Evolutionary conservation across 2,888 invertebrate genomes (phyloP).

Genomic region (Quadroppia sp.): DNA sequence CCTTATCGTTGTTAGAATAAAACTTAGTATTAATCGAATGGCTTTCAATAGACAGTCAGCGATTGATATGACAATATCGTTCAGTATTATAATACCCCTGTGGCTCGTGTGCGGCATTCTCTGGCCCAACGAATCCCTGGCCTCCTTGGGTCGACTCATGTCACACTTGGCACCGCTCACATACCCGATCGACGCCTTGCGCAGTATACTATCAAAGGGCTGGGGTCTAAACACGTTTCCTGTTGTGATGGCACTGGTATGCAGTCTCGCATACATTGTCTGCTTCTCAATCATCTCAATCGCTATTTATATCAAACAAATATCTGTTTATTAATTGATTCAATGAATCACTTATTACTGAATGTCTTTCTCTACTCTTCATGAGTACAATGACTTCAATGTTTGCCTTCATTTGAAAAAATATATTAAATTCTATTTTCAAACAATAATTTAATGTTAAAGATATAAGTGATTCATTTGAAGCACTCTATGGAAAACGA

Average conservation of each 20-base stretch:
- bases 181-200: background rate
- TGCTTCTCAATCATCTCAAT: background rate
- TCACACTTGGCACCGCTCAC: background rate
- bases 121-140: background rate
- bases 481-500: no score
- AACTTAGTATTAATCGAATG: no score
- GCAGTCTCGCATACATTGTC: background rate
- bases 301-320: background rate
- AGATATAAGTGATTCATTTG: no score
- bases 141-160: background rate
- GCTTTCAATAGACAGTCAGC: no score
- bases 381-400: no score
- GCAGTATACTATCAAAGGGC: background rate
- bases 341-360: no score
- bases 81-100: background rate
- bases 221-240: background rate
- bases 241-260: background rate
- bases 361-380: no score
- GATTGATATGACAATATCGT: no score
- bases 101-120: background rate
- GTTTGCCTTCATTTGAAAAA: no score
- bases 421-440: no score
- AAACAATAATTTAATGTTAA: no score
- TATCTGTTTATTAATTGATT: background rate
- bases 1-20: no score